Percentiles rank a stretch among this genome's conserved stretches.
phyloP scores from a whole-genome alignment of 2,113 vertebrate species.

The Beaufortia kweichowensis region DNA sequence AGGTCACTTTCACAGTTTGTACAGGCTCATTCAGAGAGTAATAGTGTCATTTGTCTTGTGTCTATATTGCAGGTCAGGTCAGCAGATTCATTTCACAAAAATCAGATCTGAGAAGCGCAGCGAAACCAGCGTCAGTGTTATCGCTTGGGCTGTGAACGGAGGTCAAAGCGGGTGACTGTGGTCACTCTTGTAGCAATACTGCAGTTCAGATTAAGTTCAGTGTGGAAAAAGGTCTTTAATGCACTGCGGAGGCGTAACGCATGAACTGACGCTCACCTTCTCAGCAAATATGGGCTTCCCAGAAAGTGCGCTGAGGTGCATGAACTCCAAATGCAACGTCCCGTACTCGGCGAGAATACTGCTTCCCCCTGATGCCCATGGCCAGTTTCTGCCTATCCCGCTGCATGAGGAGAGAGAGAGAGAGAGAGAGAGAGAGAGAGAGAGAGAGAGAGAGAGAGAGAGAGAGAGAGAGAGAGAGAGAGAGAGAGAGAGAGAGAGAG shows the following conservation, averaged over 20 bases:
- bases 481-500: background rate
- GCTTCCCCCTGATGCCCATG: constrained; percentile 97
- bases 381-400: constrained; percentile 95
- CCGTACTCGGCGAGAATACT: constrained; percentile 98
- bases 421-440: background rate
- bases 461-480: constrained; percentile 1
- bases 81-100: constrained; percentile 8
- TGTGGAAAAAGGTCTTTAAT: background rate
- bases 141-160: background rate
- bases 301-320: constrained; percentile 91
- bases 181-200: constrained; percentile 11
- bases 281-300: constrained; percentile 91
- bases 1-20: constrained; percentile 53
- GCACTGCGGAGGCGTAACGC: background rate
- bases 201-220: background rate
- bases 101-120: constrained; percentile 9
- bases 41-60: constrained; percentile 51
- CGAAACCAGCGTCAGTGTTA: background rate
- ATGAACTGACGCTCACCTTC: constrained; percentile 79
- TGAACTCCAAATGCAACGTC: constrained; percentile 94
- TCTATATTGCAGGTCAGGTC: constrained; percentile 28
- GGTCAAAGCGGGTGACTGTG: constrained; percentile 10
- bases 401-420: constrained; percentile 66
- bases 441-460: too few relatives aligned
- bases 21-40: constrained; percentile 46